Conservation (phyloP, 2,888 invertebrate genomes). For the Cheilosia soror region DNA sequence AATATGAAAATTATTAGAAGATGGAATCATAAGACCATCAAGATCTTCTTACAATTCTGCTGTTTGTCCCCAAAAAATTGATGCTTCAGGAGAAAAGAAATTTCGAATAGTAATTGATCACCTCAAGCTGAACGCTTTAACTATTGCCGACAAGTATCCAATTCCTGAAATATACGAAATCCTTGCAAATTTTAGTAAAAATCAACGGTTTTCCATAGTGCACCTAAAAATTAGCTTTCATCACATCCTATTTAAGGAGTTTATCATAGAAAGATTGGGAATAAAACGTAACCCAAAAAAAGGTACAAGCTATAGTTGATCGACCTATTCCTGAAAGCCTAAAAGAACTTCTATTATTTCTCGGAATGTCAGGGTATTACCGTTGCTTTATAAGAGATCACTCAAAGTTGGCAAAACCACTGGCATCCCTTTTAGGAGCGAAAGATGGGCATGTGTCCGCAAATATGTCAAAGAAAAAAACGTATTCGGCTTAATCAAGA, state of each 20-base stretch:
- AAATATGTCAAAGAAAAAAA: no score
- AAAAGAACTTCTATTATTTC: slow-evolving; percentile 42
- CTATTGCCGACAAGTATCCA: slow-evolving; percentile 5
- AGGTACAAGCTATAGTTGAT: slow-evolving; percentile 47
- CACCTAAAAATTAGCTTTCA: no score
- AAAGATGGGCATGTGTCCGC: not conserved
- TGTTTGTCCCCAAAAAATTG: not conserved
- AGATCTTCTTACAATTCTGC: not conserved
- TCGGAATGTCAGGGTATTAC: slow-evolving; percentile 58
- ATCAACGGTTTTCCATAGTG: not conserved
- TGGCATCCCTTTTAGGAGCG: slow-evolving; percentile 21
- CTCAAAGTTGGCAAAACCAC: slow-evolving; percentile 40
- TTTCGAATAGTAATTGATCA: slow-evolving; percentile 22
- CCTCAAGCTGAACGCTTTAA: slow-evolving; percentile 29
- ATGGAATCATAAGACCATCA: not conserved
- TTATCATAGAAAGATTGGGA: slow-evolving; percentile 38
- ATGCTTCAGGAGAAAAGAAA: not conserved
- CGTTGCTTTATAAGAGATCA: slow-evolving; percentile 52
- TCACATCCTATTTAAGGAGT: not conserved
- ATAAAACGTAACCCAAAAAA: slow-evolving; percentile 49
- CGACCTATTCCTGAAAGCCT: slow-evolving; percentile 36
- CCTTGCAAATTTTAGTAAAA: slow-evolving; percentile 28
- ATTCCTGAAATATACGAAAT: slow-evolving; percentile 27
- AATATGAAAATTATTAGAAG: not conserved
- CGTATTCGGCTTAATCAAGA: slow-evolving; percentile 1